Evolutionary conservation across 37 sponge, comb jelly and placozoan genomes (phyloP), one percentile per base, ranked within the genome.

Genomic region (Chondrosia reniformis): DNA sequence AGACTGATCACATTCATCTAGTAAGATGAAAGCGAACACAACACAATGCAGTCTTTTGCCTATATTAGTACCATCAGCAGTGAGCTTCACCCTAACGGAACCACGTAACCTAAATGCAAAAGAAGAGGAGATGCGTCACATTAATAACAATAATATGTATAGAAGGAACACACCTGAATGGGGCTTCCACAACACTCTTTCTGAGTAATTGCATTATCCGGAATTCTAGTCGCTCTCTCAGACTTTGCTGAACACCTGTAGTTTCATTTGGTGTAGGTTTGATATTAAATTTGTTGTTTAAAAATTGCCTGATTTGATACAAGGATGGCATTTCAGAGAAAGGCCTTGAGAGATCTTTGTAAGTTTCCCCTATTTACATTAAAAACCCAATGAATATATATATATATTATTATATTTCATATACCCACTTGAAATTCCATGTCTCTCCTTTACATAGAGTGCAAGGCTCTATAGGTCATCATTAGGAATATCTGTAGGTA

Each of bases 51-150:
- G 46, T 0, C 78, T 25, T 52, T 84, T 84, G 33, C 84, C 84
- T n/a, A 84, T 55, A 0, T 3, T 45, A 3, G 78, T 84, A 0
- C 84, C 84, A 84, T 84, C 84, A 27, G 78, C 78, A 40, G 78
- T 36, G 13, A 84, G 38, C 52, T 84, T 84, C 44, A 77, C 33
- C 25, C 27, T 44, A 21, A 64, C 3, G 52, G 15, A 15, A 15
- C 10, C 10, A 19, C 10, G 52, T 19, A 15, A 49, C 15, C 52
- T 49, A 49, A 49, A 19, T 49, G 15, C 15, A 49, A 49, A 15
- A 15, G 10, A 49, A 49, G 52, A 10, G 10, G 15, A 49, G 52
- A 15, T 49, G 15, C 15, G 15, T 49, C 52, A 49, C 15, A 49
- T 19, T 49, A 49, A 49, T 49, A 15, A 49, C 66, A 27, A 64